Evolutionary conservation across 1,140 invertebrate species (phyloP).

Genomic region (Sycophila sp.): DNA sequence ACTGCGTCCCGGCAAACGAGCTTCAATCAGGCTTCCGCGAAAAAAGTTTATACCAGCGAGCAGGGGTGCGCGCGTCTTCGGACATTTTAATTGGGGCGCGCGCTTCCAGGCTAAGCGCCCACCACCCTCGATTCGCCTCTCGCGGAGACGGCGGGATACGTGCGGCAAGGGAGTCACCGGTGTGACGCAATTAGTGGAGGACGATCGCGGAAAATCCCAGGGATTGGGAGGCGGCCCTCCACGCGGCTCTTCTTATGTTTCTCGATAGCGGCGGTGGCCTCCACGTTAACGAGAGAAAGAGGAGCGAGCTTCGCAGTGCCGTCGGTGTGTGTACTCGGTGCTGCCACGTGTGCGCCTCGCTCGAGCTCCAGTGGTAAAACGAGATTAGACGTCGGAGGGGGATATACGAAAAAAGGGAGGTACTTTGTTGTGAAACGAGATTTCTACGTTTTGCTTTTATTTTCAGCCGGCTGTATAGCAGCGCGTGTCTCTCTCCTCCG

Average conservation of each 20-base stretch:
- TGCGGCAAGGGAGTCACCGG: background rate
- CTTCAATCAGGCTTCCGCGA: background rate
- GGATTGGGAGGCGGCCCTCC: background rate
- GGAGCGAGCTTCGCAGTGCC: background rate
- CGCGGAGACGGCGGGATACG: background rate
- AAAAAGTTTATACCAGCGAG: background rate
- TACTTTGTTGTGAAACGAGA: conserved; percentile 31
- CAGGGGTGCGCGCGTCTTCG: background rate
- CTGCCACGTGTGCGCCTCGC: background rate
- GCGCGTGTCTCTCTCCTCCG: background rate
- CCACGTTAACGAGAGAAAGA: conserved; percentile 29
- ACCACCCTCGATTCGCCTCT: background rate
- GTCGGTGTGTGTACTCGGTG: background rate
- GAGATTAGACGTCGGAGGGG: conserved; percentile 26
- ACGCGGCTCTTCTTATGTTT: conserved; percentile 27
- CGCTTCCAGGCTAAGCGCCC: background rate
- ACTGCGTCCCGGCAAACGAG: background rate
- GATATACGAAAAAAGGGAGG: conserved; percentile 22
- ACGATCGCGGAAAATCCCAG: conserved; percentile 30
- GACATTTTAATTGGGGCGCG: background rate
- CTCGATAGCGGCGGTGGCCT: conserved; percentile 9
- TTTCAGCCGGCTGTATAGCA: background rate
- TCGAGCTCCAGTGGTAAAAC: conserved; percentile 3
- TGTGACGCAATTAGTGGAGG: conserved; percentile 29
- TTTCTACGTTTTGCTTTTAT: conserved; percentile 21